phyloP scores from a whole-genome alignment of 2,113 vertebrate species.

The Smithornis capensis region DNA sequence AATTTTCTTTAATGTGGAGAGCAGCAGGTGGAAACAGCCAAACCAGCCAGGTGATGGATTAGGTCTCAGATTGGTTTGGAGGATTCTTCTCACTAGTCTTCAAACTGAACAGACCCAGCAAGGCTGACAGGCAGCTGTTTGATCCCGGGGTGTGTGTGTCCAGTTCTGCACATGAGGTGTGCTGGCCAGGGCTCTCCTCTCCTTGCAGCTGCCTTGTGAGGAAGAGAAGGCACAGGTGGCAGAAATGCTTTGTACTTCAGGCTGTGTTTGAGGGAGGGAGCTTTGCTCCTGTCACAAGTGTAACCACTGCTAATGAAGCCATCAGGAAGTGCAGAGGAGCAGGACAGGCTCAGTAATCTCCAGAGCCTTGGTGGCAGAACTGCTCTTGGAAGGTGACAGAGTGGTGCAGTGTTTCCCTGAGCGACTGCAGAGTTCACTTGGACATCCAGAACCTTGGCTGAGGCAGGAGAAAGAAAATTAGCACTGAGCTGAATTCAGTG shows the following conservation, averaged over 20 bases:
- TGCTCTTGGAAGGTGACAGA: not conserved
- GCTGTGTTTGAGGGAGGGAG: not conserved
- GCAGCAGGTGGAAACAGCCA: not conserved
- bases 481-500: not conserved
- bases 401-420: not conserved
- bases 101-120: not conserved
- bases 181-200: not conserved
- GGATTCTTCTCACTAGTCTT: not conserved
- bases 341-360: not conserved
- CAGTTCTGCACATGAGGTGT: not conserved
- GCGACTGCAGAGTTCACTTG: not conserved
- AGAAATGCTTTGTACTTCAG: not conserved
- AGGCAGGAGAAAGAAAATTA: constrained; percentile 14
- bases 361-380: not conserved
- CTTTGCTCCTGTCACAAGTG: not conserved
- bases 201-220: not conserved
- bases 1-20: not conserved
- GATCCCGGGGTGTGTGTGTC: not conserved
- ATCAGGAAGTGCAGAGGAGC: not conserved
- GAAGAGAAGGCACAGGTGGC: not conserved
- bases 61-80: not conserved
- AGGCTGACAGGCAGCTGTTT: not conserved
- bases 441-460: not conserved
- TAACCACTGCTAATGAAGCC: not conserved
- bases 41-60: too few relatives aligned